Conservation (phyloP, 2,113 vertebrate species). For the Notiomystis cincta region DNA sequence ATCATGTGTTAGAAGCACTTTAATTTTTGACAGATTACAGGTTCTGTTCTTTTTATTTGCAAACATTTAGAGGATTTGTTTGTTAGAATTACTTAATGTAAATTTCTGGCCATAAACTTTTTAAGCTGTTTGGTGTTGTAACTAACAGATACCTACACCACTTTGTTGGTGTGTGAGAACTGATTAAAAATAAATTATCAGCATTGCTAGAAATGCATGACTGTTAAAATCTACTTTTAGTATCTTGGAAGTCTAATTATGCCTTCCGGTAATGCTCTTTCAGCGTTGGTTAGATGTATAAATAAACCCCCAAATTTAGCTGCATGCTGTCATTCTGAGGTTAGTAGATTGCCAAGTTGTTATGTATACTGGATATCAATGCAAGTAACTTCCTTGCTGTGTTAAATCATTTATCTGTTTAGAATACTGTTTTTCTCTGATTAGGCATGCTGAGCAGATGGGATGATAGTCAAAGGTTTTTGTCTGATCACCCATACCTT, state of each 20-base stretch:
- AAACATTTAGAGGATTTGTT: background rate
- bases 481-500: conserved; percentile 89
- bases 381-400: background rate
- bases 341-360: background rate
- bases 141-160: background rate
- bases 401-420: background rate
- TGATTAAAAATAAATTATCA: background rate
- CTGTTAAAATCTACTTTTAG: background rate
- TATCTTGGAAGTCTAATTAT: background rate
- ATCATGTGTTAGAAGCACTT: background rate
- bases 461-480: conserved; percentile 95
- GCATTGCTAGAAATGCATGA: background rate
- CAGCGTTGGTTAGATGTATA: background rate
- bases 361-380: background rate
- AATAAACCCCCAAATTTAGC: background rate
- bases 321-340: background rate
- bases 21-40: background rate
- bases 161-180: background rate
- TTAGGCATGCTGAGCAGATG: conserved; percentile 93
- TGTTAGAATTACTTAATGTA: background rate
- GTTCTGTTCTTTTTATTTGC: background rate
- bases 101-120: background rate
- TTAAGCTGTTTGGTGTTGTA: background rate
- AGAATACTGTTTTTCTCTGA: conserved; percentile 3
- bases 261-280: background rate